Percentiles rank a stretch among this genome's conserved stretches.
Conservation (phyloP, 2,888 invertebrate species). For the Cartodere bifasciata region DNA sequence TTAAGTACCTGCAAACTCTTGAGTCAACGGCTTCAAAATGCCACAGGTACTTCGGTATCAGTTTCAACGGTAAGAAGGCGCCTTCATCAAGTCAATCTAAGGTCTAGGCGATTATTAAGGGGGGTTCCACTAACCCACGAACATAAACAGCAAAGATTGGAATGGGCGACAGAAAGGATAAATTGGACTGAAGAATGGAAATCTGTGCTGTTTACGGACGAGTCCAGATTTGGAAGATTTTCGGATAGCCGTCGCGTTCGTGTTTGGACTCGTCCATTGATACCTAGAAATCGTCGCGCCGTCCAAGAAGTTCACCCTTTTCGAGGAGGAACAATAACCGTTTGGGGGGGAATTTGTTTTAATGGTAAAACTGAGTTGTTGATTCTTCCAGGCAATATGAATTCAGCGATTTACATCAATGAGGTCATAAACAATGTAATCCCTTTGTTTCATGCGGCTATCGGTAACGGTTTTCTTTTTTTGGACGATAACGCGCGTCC, state of each 20-base stretch:
- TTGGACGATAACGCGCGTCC: too few species aligned
- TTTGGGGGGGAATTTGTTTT: conserved; percentile 3
- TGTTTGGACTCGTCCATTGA: conserved; percentile 1
- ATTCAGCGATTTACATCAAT: too few species aligned
- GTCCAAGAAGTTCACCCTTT: conserved; percentile 3
- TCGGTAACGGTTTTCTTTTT: too few species aligned
- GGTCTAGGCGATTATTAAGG: conserved; percentile 2
- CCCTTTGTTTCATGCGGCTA: too few species aligned
- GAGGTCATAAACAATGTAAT: too few species aligned
- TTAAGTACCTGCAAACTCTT: conserved; percentile 2
- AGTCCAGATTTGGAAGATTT: conserved; percentile 5
- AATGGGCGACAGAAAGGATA: conserved; percentile 1
- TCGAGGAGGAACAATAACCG: conserved; percentile 3
- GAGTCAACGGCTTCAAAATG: neutral
- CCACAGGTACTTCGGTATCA: conserved; percentile 1
- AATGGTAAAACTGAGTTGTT: conserved; percentile 1
- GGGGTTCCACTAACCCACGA: conserved; percentile 3
- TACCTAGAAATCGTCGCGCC: conserved; percentile 3
- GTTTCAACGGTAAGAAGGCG: conserved; percentile 3
- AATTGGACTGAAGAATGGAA: conserved; percentile 1
- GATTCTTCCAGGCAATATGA: too few species aligned
- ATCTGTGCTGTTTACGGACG: conserved; percentile 1
- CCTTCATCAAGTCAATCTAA: conserved; percentile 2
- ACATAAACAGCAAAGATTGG: conserved; percentile 4
- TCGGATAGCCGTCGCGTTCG: conserved; percentile 5